phyloP scores from a whole-genome alignment of 2,113 vertebrate genomes.

The Arizona elegans region DNA sequence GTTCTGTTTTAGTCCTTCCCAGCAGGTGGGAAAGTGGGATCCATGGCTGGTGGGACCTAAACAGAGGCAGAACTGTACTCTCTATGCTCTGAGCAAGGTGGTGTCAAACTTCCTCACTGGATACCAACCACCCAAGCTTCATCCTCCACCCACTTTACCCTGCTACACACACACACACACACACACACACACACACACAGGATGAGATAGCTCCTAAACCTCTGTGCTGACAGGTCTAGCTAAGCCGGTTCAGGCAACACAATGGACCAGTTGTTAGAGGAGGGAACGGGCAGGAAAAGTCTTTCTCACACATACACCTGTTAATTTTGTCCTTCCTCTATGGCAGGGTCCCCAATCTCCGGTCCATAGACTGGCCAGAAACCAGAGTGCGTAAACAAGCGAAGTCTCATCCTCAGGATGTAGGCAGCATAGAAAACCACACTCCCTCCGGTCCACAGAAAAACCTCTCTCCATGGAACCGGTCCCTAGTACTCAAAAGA shows the following conservation, averaged over 20 bases:
- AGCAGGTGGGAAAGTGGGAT: neutral
- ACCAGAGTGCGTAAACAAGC: too few species aligned
- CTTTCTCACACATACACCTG: neutral
- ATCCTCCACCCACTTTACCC: neutral
- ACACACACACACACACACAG: too few species aligned
- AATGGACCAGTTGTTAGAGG: slow-evolving; percentile 10
- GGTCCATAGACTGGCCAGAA: too few species aligned
- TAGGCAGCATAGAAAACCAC: too few species aligned
- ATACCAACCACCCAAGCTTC: neutral
- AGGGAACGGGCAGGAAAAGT: neutral
- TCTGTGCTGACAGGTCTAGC: slow-evolving; percentile 3
- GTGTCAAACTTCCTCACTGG: too few species aligned
- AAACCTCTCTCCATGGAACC: too few species aligned
- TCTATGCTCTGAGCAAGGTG: neutral
- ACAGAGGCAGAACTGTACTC: too few species aligned
- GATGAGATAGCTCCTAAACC: neutral
- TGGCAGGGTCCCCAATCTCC: too few species aligned
- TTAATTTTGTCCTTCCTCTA: neutral
- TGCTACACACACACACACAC: neutral
- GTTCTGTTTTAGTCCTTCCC: too few species aligned
- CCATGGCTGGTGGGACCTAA: neutral
- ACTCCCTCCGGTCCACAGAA: too few species aligned
- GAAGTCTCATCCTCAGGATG: too few species aligned
- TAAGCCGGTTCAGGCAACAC: slow-evolving; percentile 9
- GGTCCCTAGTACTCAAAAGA: neutral